phyloP scores from a whole-genome alignment of 1,140 invertebrate species.

The Drosophila malerkotliana region DNA sequence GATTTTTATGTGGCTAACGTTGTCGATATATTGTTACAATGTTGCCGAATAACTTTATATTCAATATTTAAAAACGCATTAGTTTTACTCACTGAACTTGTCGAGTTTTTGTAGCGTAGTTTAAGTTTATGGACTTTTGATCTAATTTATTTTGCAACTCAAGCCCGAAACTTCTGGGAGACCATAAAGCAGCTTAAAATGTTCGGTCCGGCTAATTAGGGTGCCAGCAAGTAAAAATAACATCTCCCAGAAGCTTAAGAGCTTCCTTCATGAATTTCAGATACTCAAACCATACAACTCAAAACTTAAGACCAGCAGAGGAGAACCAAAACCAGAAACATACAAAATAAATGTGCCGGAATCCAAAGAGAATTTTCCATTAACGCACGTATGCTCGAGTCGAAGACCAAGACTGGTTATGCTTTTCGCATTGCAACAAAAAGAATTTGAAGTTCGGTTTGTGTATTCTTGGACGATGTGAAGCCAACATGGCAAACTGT shows the following conservation, averaged over 20 bases:
- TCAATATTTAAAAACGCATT: not conserved
- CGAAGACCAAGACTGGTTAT: slow-evolving; percentile 40
- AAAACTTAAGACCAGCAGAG: slow-evolving; percentile 29
- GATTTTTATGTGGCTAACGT: slow-evolving; percentile 4
- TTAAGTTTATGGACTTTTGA: not conserved
- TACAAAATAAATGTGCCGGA: slow-evolving; percentile 10
- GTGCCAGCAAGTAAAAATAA: slow-evolving; percentile 1
- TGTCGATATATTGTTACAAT: not conserved
- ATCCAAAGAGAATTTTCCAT: slow-evolving; percentile 67
- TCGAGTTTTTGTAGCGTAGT: not conserved
- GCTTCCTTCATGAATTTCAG: slow-evolving; percentile 12
- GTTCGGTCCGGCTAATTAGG: slow-evolving; percentile 19
- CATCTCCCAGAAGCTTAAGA: slow-evolving; percentile 16
- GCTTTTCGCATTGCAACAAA: slow-evolving; percentile 32
- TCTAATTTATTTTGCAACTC: not conserved
- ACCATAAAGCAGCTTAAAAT: slow-evolving; percentile 11
- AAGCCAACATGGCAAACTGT: slow-evolving; percentile 59
- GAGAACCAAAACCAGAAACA: slow-evolving; percentile 22
- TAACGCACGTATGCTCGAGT: slow-evolving; percentile 56
- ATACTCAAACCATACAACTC: slow-evolving; percentile 15
- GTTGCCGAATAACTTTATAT: slow-evolving; percentile 11
- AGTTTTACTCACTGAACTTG: not conserved
- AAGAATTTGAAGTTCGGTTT: slow-evolving; percentile 18
- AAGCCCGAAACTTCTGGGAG: not conserved
- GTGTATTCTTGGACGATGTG: slow-evolving; percentile 22